Conservation (phyloP, 1,140 invertebrate genomes). For the Drosophila ogumai region DNA sequence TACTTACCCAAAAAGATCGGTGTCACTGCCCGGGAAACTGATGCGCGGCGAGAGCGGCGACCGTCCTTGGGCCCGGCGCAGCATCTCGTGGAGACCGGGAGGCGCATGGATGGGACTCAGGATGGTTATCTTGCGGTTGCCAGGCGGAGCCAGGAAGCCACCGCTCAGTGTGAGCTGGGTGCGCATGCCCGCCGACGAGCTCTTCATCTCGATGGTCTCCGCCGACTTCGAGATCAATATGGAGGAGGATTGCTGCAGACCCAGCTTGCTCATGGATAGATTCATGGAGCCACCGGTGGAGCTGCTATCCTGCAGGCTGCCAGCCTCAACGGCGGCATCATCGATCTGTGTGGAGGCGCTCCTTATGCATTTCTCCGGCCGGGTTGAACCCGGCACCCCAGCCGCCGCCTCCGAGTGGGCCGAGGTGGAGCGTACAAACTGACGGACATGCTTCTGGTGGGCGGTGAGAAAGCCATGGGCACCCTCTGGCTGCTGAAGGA, state of each 20-base stretch:
- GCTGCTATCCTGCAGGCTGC: constrained; percentile 10
- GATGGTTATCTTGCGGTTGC: constrained; percentile 83
- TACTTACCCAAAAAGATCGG: constrained; percentile 84
- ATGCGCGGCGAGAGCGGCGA: constrained; percentile 82
- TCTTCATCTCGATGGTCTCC: constrained; percentile 84
- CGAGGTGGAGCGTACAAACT: constrained; percentile 84
- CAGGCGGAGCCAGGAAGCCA: constrained; percentile 78
- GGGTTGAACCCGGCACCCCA: constrained; percentile 32
- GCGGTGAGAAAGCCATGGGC: constrained; percentile 72
- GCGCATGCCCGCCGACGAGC: constrained; percentile 70
- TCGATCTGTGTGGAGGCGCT: constrained; percentile 84
- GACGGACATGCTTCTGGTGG: constrained; percentile 83
- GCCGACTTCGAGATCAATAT: constrained; percentile 84
- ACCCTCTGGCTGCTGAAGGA: constrained; percentile 80
- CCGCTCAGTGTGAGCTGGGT: constrained; percentile 83
- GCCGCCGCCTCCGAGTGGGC: constrained; percentile 82
- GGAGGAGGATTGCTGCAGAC: constrained; percentile 80
- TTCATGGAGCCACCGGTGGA: constrained; percentile 54
- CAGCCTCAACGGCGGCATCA: constrained; percentile 47
- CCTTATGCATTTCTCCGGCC: constrained; percentile 81
- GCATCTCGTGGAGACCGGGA: constrained; percentile 79
- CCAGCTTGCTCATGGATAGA: constrained; percentile 74
- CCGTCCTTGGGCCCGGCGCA: constrained; percentile 70
- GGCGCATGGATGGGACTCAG: constrained; percentile 82
- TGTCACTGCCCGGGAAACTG: constrained; percentile 82